phyloP scores from a whole-genome alignment of 2,113 vertebrate species.

The Leuciscus idus region DNA sequence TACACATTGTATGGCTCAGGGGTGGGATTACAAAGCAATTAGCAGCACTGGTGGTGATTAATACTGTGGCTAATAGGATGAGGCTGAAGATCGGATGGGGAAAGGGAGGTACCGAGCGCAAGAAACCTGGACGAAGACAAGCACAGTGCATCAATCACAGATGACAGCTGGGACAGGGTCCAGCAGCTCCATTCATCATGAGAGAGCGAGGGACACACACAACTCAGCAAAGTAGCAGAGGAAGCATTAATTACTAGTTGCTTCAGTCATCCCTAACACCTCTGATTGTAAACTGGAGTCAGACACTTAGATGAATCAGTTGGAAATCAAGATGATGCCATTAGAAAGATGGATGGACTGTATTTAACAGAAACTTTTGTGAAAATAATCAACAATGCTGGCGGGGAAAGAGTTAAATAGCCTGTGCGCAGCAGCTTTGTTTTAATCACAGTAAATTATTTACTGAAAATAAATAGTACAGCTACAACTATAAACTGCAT shows the following conservation, averaged over 20 bases:
- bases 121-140: conserved; percentile 57
- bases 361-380: background rate
- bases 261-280: conserved; percentile 35
- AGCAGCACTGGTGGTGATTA: conserved; percentile 64
- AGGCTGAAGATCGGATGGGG: conserved; percentile 57
- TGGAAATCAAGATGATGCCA: background rate
- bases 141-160: conserved; percentile 72
- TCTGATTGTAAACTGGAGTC: conserved; percentile 36
- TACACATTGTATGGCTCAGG: conserved; percentile 16
- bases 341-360: background rate
- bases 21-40: conserved; percentile 60
- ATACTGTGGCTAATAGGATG: conserved; percentile 65
- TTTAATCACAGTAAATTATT: background rate
- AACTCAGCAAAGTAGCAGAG: conserved; percentile 48
- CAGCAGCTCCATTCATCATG: conserved; percentile 60
- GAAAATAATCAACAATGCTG: no score
- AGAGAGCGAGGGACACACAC: conserved; percentile 49
- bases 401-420: no score
- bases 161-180: conserved; percentile 67
- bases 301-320: background rate
- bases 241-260: conserved; percentile 57
- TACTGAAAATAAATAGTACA: background rate
- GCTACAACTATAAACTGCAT: background rate
- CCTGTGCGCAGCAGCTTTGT: no score
- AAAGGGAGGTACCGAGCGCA: conserved; percentile 30